A percentile compares a stretch with the other conserved stretches of the same genome.
These are phyloP conservation scores for Luperina nickerlii DNA, from an alignment of 2,888 invertebrate genomes.

Conservation along the genomic window DNA sequence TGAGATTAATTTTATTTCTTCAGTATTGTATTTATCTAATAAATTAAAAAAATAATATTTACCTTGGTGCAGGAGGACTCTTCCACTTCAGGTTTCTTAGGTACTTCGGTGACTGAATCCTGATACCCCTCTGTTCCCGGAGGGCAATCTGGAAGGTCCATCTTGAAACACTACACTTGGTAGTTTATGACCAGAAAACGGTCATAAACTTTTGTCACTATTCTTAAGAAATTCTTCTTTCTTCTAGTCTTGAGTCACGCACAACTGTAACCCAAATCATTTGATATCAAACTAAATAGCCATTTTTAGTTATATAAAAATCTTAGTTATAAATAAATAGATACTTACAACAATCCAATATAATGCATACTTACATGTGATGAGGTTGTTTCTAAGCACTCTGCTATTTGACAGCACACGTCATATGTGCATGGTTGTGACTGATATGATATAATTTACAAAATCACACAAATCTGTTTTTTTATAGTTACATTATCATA, in stretches of 20 bases:
- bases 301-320: conserved; percentile 60
- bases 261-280: conserved; percentile 80
- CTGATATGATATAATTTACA: conserved; percentile 28
- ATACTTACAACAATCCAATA: conserved; percentile 78
- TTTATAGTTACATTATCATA: conserved; percentile 25
- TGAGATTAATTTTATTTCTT: conserved; percentile 48
- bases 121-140: conserved; percentile 88
- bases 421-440: conserved; percentile 49
- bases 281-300: conserved; percentile 63
- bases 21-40: conserved; percentile 52
- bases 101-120: conserved; percentile 84
- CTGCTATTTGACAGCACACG: conserved; percentile 48
- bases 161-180: conserved; percentile 87
- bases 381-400: conserved; percentile 63
- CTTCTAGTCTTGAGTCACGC: conserved; percentile 66
- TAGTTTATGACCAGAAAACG: conserved; percentile 84
- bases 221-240: conserved; percentile 73
- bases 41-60: conserved; percentile 76
- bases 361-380: conserved; percentile 70
- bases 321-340: conserved; percentile 75
- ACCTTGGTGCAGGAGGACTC: conserved; percentile 83
- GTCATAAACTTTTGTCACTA: conserved; percentile 81
- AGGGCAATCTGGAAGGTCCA: conserved; percentile 88
- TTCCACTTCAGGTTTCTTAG: conserved; percentile 78
- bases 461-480: conserved; percentile 48